Evolutionary conservation across 2,888 invertebrate genomes (phyloP), one percentile per base, ranked within the genome.

Genomic region (Heteromyza rotundicornis): DNA sequence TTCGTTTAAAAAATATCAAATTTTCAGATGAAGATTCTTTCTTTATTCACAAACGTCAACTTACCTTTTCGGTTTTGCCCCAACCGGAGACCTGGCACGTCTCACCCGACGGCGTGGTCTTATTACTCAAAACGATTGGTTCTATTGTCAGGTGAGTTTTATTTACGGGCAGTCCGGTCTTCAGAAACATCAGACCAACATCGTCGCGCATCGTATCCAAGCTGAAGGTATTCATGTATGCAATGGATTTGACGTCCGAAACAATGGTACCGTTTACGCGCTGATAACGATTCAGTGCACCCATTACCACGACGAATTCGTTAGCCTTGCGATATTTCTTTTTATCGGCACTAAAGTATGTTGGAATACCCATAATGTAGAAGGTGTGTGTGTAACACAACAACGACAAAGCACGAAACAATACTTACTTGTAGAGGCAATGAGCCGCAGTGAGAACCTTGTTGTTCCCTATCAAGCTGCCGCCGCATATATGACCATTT

Each of bases 361-460:
- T 49, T 44, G n/a, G 1, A 8, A 12, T 35, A 10, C 7, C 7
- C 14, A 35, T 35, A 7, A 14, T 7, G 14, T 35, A 23, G 23
- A 17, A 50, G 12, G 53, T 32, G 36, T 49, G 20, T 52, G 44
- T 20, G 20, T 44, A 16, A n/a, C 12, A 19, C 17, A 22, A 50
- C 17, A 51, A n/a, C 14, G 2, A 7, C 35, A 35, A 7, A 14
- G 35, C 14, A 14, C 14, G 35, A 7, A 10, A 10, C n/a, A n/a
- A 14, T 36, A 74, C 75, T 78, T 57, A 81, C 80, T 80, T 74
- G 65, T 73, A 81, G 8, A 81, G 64, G 22, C 81, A 81, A 55
- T 81, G 81, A 2, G 81, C 82, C 0, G 81, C 82, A 14, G 81
- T 81, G 8, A 82, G 59, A 2, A 81, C 80, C 67, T 78, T 81